phyloP scores from a whole-genome alignment of 2,797 vertebrate species.

The Cyprinodon diabolis region DNA sequence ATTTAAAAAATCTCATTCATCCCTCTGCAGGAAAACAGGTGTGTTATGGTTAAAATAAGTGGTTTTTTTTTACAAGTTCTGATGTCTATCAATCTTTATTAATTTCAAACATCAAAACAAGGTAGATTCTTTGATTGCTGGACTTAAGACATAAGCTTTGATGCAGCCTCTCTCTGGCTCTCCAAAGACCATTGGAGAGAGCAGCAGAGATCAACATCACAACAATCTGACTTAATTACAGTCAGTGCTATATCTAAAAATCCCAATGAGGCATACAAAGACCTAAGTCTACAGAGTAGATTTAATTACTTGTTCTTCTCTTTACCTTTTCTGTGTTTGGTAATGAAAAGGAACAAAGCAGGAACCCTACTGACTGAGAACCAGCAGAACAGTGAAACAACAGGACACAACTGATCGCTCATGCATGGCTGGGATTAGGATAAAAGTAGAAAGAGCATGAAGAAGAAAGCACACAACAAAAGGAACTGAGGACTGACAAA shows the following conservation, averaged over 20 bases:
- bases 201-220: conserved; percentile 73
- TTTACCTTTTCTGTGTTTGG: conserved; percentile 97
- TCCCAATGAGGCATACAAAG: conserved; percentile 85
- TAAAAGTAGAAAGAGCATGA: conserved; percentile 94
- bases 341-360: conserved; percentile 96
- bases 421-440: conserved; percentile 99
- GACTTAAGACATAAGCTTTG: conserved; percentile 73
- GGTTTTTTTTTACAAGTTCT: conserved; percentile 62
- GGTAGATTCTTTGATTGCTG: conserved; percentile 61
- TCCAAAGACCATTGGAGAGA: conserved; percentile 72
- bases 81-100: conserved; percentile 71
- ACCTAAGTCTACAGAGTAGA: conserved; percentile 88
- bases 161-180: conserved; percentile 71
- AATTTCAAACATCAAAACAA: conserved; percentile 77
- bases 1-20: conserved; percentile 53
- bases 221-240: conserved; percentile 81
- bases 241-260: conserved; percentile 79
- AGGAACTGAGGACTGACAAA: conserved; percentile 97
- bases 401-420: conserved; percentile 98
- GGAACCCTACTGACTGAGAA: conserved; percentile 96
- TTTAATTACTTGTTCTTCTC: conserved; percentile 91
- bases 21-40: conserved; percentile 39
- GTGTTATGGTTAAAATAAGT: conserved; percentile 53
- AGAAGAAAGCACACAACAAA: conserved; percentile 97
- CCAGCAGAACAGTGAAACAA: conserved; percentile 99